phyloP scores from a whole-genome alignment of 1,140 invertebrate species.

The Doryteuthis pealeii region DNA sequence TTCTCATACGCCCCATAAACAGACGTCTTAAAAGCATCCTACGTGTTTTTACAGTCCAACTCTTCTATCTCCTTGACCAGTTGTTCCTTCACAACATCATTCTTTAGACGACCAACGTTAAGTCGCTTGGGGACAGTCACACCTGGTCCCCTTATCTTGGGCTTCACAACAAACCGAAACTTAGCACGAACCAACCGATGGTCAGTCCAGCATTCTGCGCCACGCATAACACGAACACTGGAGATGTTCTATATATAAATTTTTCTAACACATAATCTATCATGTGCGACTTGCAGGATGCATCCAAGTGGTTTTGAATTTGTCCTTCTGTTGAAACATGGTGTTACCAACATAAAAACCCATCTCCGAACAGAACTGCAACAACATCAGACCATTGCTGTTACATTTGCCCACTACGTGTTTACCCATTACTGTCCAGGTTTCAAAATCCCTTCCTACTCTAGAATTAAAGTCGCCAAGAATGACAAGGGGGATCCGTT shows the following conservation, averaged over 20 bases:
- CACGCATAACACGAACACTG: background rate
- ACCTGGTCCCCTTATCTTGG: too few relatives aligned
- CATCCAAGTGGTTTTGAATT: slow-evolving; percentile 24
- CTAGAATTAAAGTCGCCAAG: slow-evolving; percentile 20
- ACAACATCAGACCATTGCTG: slow-evolving; percentile 14
- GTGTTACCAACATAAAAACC: slow-evolving; percentile 20
- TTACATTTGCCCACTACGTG: slow-evolving; percentile 21
- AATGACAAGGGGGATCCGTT: background rate
- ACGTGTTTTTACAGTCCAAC: too few relatives aligned
- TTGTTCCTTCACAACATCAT: too few relatives aligned
- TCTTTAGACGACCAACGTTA: too few relatives aligned
- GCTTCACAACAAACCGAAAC: too few relatives aligned
- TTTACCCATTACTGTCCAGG: slow-evolving; percentile 16
- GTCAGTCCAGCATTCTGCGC: background rate
- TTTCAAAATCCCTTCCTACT: background rate
- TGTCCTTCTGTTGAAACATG: slow-evolving; percentile 14
- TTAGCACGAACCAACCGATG: too few relatives aligned
- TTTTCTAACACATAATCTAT: background rate
- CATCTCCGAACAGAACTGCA: slow-evolving; percentile 17
- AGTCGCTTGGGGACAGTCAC: too few relatives aligned
- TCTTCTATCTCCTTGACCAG: too few relatives aligned
- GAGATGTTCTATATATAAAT: background rate
- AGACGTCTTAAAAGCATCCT: too few relatives aligned
- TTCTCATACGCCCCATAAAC: background rate
- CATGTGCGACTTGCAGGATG: background rate